phyloP scores from a whole-genome alignment of 2,797 vertebrate genomes.

The Typhlichthys eigenmanni region DNA sequence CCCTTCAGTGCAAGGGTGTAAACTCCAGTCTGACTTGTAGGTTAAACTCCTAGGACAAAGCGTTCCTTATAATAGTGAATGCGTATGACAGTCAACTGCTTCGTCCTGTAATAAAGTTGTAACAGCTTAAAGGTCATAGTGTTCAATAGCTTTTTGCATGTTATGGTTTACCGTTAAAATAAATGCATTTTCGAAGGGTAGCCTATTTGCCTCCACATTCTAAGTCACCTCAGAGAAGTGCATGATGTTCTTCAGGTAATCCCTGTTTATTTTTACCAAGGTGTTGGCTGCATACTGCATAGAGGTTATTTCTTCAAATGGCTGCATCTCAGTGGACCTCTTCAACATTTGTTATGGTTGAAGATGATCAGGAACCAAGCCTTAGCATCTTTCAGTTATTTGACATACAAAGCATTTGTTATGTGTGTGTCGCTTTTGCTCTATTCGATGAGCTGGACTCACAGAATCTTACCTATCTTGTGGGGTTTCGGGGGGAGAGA shows the following conservation, averaged over 20 bases:
- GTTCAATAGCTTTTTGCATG: conserved; percentile 49
- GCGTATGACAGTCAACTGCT: background rate
- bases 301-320: conserved; percentile 50
- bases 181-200: conserved; percentile 7
- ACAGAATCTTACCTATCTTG: conserved; percentile 31
- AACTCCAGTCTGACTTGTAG: conserved; percentile 6
- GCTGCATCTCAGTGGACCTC: conserved; percentile 42
- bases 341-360: conserved; percentile 25
- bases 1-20: background rate
- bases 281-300: conserved; percentile 43
- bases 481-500: conserved; percentile 27
- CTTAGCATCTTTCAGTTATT: conserved; percentile 33
- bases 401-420: conserved; percentile 44
- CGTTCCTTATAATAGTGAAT: background rate
- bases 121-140: conserved; percentile 6
- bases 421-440: conserved; percentile 46
- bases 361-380: conserved; percentile 68
- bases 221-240: background rate
- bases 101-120: background rate
- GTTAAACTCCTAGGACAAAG: conserved; percentile 8
- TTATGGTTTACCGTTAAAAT: conserved; percentile 19
- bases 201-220: conserved; percentile 9
- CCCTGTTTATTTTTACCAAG: conserved; percentile 13
- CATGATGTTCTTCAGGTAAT: conserved; percentile 8
- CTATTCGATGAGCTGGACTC: conserved; percentile 78